Evolutionary conservation across 2,797 vertebrate genomes (phyloP).

Genomic region (Sciurus vulgaris): DNA sequence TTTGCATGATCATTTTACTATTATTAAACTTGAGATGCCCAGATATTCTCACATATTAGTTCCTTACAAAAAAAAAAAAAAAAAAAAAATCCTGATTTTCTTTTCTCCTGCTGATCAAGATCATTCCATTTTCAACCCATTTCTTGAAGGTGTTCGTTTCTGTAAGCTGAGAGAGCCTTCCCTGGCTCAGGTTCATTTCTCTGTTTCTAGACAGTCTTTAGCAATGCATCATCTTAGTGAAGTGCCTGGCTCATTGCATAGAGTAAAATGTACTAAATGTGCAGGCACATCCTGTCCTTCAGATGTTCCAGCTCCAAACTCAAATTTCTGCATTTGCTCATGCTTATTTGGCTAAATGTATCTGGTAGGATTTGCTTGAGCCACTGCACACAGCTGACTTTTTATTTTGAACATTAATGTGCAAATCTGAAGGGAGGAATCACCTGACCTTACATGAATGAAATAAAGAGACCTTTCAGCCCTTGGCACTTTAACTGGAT

Average conservation of each 20-base stretch:
- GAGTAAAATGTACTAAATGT: conserved; percentile 80
- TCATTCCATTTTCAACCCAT: conserved; percentile 38
- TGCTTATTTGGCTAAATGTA: conserved; percentile 69
- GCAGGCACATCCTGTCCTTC: conserved; percentile 80
- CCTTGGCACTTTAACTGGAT: conserved; percentile 60
- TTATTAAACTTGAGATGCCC: conserved; percentile 54
- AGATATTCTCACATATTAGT: background rate
- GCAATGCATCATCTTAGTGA: conserved; percentile 76
- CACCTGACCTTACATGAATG: conserved; percentile 56
- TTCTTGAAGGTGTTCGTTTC: conserved; percentile 52
- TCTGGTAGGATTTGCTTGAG: conserved; percentile 78
- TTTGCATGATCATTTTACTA: conserved; percentile 18
- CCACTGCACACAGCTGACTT: conserved; percentile 69
- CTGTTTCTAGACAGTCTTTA: conserved; percentile 76
- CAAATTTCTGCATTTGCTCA: conserved; percentile 75
- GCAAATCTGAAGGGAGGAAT: conserved; percentile 63
- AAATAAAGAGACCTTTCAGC: conserved; percentile 65
- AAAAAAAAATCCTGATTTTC: conserved; percentile 43
- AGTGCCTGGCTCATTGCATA: conserved; percentile 65
- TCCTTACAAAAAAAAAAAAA: background rate
- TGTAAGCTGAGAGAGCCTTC: background rate
- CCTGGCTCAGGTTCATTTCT: conserved; percentile 67
- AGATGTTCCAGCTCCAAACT: conserved; percentile 80
- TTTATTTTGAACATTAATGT: conserved; percentile 65
- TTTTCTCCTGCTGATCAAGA: conserved; percentile 27